Evolutionary conservation across 2,888 invertebrate species (phyloP), one percentile per base, ranked within the genome.

Genomic region (Papilio demoleus): DNA sequence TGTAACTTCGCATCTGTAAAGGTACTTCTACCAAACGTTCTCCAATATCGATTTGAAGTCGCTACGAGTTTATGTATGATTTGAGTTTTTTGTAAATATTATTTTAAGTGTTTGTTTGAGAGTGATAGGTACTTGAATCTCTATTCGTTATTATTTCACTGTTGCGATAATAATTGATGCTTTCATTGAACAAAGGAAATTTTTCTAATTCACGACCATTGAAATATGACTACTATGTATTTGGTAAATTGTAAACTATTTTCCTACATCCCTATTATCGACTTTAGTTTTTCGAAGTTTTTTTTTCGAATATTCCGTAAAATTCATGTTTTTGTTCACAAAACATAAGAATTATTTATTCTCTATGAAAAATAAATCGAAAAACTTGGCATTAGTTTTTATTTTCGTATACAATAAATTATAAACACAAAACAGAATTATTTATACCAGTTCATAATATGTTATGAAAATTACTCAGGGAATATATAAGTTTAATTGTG

Each of bases 91-190:
- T 92, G 92, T 92, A 92, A 80, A 92, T 92, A 92, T 91, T 90
- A 87, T 90, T 91, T 91, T 90, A 90, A 88, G 90, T 83, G 86
- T 88, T 86, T 84, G 86, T 84, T 84, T 88, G 89, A 82, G 88
- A 87, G 90, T 90, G 88, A 87, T 90, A 87, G 88, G 87, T 88
- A 87, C 83, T 86, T 88, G 92, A 92, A 92, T 92, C 92, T 92
- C 92, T 85, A 85, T 81, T 80, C 78, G 80, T 84, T 80, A 78
- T 83, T 77, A 81, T 80, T 81, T 82, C 78, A 81, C 79, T 74
- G 81, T 78, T 78, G 72, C 68, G 79, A 75, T 78, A 70, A 76
- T 72, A 76, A 72, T 66, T 71, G 65, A 72, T 72, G 73, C 53
- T 69, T 65, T 17, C 53, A 60, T 69, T 65, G 65, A 58, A 62